These are phyloP conservation scores for Emberiza fucata DNA, from an alignment of 2,113 vertebrate genomes.

Conservation along the genomic window DNA sequence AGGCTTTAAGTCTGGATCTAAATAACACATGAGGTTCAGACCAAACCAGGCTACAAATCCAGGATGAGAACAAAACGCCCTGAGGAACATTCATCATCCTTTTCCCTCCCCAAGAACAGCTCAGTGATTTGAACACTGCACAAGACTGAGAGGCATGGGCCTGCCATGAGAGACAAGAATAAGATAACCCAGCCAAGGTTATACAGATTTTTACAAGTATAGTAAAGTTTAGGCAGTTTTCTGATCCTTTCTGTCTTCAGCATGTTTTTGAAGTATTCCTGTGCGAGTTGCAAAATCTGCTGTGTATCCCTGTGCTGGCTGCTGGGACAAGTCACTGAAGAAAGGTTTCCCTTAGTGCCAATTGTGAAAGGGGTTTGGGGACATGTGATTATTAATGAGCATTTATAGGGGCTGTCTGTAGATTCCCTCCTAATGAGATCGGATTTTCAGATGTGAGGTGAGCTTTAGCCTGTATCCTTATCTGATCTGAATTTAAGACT, in stretches of 20 bases:
- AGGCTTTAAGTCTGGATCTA: background rate
- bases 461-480: background rate
- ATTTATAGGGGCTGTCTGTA: background rate
- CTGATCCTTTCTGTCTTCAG: background rate
- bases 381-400: background rate
- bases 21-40: background rate
- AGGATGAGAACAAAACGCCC: background rate
- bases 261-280: background rate
- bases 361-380: background rate
- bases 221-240: background rate
- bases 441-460: background rate
- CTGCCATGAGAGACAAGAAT: background rate
- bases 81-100: background rate
- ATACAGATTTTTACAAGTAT: background rate
- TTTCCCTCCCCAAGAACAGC: fast-evolving
- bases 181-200: background rate
- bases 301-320: background rate
- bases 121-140: background rate
- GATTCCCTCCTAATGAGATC: background rate
- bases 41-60: background rate
- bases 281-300: background rate
- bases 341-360: background rate
- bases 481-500: background rate
- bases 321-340: background rate
- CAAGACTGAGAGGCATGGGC: background rate